phyloP scores from a whole-genome alignment of 2,888 invertebrate genomes.

The Stenurella melanura region DNA sequence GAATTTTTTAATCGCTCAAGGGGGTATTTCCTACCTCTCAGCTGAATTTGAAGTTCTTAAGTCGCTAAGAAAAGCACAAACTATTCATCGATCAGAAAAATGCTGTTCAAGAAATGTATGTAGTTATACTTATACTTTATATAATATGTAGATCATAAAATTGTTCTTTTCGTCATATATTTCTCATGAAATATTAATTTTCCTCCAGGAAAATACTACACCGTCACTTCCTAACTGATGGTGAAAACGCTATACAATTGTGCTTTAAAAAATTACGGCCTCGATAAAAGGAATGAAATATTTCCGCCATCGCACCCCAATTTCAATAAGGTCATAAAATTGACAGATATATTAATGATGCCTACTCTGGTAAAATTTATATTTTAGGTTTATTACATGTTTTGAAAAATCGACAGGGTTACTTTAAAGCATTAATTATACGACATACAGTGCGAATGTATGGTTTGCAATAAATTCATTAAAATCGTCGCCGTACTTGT shows the following conservation, averaged over 20 bases:
- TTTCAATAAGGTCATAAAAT: conserved; percentile 40
- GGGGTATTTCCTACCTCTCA: no score
- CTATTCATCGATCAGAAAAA: no score
- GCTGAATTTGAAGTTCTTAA: no score
- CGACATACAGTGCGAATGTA: neutral
- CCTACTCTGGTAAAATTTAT: conserved; percentile 24
- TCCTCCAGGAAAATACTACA: neutral
- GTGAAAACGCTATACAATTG: conserved; percentile 30
- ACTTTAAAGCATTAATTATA: neutral
- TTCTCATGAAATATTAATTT: neutral
- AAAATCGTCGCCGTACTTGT: no score
- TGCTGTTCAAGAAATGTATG: no score
- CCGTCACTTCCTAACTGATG: conserved; percentile 12
- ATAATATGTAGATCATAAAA: no score
- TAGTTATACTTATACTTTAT: no score
- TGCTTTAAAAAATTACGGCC: conserved; percentile 35
- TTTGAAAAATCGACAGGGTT: conserved; percentile 24
- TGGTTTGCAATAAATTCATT: no score
- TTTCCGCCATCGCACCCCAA: conserved; percentile 38
- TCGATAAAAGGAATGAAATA: conserved; percentile 34
- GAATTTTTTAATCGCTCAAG: no score
- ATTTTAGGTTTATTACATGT: conserved; percentile 27
- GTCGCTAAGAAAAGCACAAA: no score
- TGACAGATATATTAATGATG: conserved; percentile 42
- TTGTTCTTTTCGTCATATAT: neutral